Percentiles rank a stretch among this genome's conserved stretches.
These are phyloP conservation scores for Gulo gulo DNA, from an alignment of 2,113 vertebrate species.

Conservation along the genomic window DNA sequence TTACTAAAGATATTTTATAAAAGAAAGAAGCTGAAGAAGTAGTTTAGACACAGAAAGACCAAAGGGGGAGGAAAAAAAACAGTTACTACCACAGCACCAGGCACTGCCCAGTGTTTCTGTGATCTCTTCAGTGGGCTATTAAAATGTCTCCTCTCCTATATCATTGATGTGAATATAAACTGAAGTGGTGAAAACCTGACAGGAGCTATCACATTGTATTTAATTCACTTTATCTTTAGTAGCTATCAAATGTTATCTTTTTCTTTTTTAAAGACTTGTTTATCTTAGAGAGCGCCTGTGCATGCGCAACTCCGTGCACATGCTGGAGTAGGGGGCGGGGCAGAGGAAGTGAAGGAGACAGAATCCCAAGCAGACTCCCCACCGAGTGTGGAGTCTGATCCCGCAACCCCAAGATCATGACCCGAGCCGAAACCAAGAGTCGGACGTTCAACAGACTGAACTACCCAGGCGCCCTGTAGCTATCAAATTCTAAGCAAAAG, in stretches of 20 bases:
- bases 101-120: background rate
- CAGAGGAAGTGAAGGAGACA: background rate
- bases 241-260: background rate
- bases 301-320: no score
- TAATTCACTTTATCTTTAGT: background rate
- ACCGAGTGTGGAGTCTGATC: background rate
- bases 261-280: background rate
- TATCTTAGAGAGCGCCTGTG: fast-evolving
- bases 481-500: background rate
- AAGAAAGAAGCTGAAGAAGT: background rate
- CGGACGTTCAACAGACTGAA: background rate
- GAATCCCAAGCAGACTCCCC: background rate
- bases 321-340: background rate
- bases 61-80: background rate
- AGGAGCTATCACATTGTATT: background rate
- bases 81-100: background rate
- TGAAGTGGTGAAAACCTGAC: background rate
- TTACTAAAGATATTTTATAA: slow-evolving; percentile 3
- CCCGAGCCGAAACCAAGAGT: background rate
- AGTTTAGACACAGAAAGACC: background rate
- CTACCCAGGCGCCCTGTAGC: background rate
- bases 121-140: background rate
- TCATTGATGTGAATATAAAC: background rate
- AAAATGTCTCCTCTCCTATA: background rate
- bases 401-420: background rate